A percentile compares a stretch with the other conserved stretches of the same genome.
These are phyloP conservation scores for Notothenia rossii DNA, from an alignment of 2,113 vertebrate genomes.

Conservation along the genomic window DNA sequence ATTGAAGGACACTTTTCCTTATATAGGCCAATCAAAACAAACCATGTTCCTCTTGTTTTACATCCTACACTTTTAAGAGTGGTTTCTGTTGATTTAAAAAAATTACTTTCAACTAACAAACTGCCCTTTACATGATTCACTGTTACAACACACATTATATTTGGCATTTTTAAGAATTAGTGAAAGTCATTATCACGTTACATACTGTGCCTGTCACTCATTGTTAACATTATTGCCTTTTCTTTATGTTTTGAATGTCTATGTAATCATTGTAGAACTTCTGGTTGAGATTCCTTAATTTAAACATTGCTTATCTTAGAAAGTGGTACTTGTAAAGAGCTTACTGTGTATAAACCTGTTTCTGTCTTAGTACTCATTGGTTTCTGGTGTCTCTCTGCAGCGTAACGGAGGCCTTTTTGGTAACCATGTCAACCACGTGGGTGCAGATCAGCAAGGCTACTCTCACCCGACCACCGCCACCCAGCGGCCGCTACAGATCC, in stretches of 20 bases:
- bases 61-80: background rate
- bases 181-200: no score
- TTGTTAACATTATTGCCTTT: background rate
- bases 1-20: background rate
- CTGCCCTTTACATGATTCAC: background rate
- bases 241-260: background rate
- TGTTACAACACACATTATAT: background rate
- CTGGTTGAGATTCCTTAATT: background rate
- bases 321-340: background rate
- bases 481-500: slow-evolving; percentile 94
- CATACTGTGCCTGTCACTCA: no score
- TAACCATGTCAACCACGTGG: slow-evolving; percentile 93
- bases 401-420: slow-evolving; percentile 95
- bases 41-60: background rate
- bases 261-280: background rate
- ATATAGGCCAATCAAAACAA: background rate
- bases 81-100: background rate
- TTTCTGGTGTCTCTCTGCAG: slow-evolving; percentile 79
- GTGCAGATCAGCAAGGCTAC: slow-evolving; percentile 87
- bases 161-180: no score
- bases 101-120: no score
- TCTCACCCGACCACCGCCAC: slow-evolving; percentile 92
- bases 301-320: background rate
- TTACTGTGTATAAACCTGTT: background rate
- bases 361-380: background rate